Conservation (phyloP, 2,888 invertebrate species). For the Dilophus febrilis region DNA sequence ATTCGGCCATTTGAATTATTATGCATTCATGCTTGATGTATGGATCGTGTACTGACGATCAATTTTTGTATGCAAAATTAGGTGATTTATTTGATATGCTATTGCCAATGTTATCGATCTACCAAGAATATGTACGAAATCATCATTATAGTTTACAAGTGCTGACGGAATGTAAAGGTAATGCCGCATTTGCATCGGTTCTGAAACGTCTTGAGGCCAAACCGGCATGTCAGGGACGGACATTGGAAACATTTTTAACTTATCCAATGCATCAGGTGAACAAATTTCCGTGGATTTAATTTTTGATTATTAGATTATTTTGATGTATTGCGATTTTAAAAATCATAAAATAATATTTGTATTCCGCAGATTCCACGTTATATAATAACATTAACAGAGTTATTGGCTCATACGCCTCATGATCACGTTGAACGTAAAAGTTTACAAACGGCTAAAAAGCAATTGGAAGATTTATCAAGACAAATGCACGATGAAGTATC, state of each 20-base stretch:
- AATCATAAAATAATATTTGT: background rate
- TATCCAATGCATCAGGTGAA: constrained; percentile 86
- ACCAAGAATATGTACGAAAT: constrained; percentile 87
- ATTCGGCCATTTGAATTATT: background rate
- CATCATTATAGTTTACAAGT: constrained; percentile 88
- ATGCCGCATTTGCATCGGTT: constrained; percentile 57
- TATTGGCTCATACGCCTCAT: constrained; percentile 82
- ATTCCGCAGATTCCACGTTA: constrained; percentile 65
- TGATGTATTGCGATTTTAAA: background rate
- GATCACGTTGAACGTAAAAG: constrained; percentile 85
- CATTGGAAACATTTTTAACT: constrained; percentile 75
- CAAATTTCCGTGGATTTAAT: background rate
- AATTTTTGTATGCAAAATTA: constrained; percentile 24
- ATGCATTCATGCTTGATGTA: no score
- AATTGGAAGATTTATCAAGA: constrained; percentile 63
- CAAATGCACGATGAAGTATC: constrained; percentile 43
- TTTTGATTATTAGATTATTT: background rate
- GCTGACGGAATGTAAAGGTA: constrained; percentile 81
- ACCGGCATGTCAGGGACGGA: constrained; percentile 66
- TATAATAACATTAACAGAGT: constrained; percentile 77
- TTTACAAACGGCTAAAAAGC: constrained; percentile 70
- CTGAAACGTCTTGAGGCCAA: constrained; percentile 70
- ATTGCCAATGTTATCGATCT: constrained; percentile 84
- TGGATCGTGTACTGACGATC: no score
- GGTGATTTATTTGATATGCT: constrained; percentile 91